These are phyloP conservation scores for Ariopsis seemanni DNA, from an alignment of 2,113 vertebrate genomes.

Conservation along the genomic window DNA sequence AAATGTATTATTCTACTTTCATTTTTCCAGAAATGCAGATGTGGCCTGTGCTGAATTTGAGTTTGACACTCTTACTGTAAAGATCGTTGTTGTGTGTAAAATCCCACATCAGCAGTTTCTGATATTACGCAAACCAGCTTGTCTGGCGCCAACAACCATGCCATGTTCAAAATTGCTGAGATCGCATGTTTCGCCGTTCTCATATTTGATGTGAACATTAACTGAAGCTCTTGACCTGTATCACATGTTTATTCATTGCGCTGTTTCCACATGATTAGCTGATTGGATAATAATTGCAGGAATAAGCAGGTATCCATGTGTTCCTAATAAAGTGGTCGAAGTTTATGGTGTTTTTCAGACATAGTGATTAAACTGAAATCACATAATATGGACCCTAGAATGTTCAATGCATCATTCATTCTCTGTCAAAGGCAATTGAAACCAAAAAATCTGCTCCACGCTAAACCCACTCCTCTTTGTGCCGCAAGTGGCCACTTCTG, in stretches of 20 bases:
- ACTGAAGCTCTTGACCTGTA: not conserved
- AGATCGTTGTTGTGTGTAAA: not conserved
- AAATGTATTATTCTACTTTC: constrained; percentile 13
- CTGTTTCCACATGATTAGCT: not conserved
- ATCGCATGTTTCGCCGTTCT: not conserved
- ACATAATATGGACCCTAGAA: not conserved
- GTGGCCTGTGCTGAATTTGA: not conserved
- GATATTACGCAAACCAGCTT: constrained; percentile 2
- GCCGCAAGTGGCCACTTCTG: not conserved
- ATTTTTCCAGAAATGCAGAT: constrained; percentile 3
- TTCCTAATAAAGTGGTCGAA: not conserved
- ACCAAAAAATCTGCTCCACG: not conserved
- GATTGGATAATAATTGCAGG: not conserved
- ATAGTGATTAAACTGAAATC: not conserved
- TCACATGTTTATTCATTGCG: not conserved
- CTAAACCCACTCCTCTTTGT: not conserved
- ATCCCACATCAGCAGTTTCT: constrained; percentile 7
- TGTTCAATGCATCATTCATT: not conserved
- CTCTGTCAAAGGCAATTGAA: not conserved
- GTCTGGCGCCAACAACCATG: not conserved
- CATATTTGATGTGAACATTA: not conserved
- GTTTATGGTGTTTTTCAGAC: not conserved
- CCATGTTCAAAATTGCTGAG: not conserved
- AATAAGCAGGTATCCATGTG: not conserved
- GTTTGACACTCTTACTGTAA: not conserved